Percentiles rank a stretch among this genome's conserved stretches.
Conservation (phyloP, 2,113 vertebrate species). For the Rhinopithecus roxellana region DNA sequence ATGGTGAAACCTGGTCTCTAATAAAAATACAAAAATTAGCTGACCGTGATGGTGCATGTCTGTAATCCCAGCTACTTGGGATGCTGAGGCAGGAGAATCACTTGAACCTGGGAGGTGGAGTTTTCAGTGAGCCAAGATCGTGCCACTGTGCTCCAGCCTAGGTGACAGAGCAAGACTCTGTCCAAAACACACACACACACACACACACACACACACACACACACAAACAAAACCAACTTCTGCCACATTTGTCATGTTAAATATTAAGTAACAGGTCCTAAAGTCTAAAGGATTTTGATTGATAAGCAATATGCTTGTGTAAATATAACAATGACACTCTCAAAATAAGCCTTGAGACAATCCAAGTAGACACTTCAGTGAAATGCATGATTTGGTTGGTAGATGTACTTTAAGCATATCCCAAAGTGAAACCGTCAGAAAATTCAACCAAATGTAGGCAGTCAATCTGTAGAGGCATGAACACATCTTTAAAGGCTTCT, state of each 20-base stretch:
- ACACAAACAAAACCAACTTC: no score
- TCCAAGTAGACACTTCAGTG: not conserved
- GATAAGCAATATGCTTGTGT: not conserved
- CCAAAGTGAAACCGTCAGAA: not conserved
- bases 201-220: no score
- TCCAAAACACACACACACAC: no score
- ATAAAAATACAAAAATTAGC: no score
- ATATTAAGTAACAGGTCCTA: not conserved
- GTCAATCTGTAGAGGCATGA: not conserved
- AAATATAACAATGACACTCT: not conserved
- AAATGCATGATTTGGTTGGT: not conserved
- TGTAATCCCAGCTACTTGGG: no score
- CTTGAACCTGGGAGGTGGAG: no score
- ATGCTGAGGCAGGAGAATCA: no score
- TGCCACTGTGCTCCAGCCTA: no score
- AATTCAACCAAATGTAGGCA: not conserved
- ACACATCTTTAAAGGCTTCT: not conserved
- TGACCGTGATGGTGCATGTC: no score
- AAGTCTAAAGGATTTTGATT: not conserved
- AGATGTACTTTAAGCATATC: not conserved
- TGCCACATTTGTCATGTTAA: not conserved
- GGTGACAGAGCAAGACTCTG: no score
- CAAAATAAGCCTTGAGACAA: not conserved
- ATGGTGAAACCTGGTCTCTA: no score
- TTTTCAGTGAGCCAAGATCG: no score